Percentiles rank a stretch among this genome's conserved stretches.
phyloP scores from a whole-genome alignment of 37 sponge, comb jelly and placozoan species.

The Cliona cf. orientalis region DNA sequence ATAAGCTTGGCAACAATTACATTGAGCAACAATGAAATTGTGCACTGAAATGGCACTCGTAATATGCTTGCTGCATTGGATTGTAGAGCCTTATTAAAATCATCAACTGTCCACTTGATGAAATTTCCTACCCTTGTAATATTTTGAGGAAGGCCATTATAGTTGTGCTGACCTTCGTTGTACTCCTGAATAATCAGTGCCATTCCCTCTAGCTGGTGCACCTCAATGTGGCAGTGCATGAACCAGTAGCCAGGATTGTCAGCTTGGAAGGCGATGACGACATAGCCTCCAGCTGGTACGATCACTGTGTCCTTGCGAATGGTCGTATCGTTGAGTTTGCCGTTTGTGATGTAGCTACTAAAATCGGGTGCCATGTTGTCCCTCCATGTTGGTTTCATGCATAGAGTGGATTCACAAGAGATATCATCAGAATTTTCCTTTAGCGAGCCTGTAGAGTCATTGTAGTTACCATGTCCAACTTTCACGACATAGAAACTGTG shows the following conservation, averaged over 20 bases:
- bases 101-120: constrained; percentile 4
- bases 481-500: constrained; percentile 72
- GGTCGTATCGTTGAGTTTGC: too few relatives aligned
- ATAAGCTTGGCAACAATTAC: too few relatives aligned
- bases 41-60: too few relatives aligned
- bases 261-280: constrained; percentile 66
- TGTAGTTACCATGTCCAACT: constrained; percentile 70
- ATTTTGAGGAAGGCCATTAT: constrained; percentile 11
- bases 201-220: constrained; percentile 82
- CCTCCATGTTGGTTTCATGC: constrained; percentile 11
- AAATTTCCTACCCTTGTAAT: constrained; percentile 8
- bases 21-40: too few relatives aligned
- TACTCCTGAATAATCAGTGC: constrained; percentile 57
- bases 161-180: neutral
- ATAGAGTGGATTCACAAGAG: constrained; percentile 18
- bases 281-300: too few relatives aligned
- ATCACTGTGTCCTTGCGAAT: constrained; percentile 80
- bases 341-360: too few relatives aligned
- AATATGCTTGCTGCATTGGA: too few relatives aligned
- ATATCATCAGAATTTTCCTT: constrained; percentile 14
- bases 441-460: neutral
- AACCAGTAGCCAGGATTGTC: constrained; percentile 91
- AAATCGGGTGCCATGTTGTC: neutral
- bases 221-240: too few relatives aligned
- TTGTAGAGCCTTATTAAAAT: too few relatives aligned